A percentile compares a stretch with the other conserved stretches of the same genome.
phyloP scores from a whole-genome alignment of 1,140 invertebrate species.

The Lucilia cuprina region DNA sequence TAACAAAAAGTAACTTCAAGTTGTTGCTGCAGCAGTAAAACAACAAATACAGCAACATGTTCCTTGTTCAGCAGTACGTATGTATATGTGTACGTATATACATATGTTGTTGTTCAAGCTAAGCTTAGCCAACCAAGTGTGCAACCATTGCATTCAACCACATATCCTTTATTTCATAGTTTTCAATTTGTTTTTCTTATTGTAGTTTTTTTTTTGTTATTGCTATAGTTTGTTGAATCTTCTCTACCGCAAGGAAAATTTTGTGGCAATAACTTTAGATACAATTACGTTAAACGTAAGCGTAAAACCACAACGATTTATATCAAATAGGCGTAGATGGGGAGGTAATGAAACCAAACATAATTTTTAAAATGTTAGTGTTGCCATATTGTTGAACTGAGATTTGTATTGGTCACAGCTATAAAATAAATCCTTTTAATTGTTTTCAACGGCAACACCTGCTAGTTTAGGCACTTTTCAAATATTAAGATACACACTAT shows the following conservation, averaged over 20 bases:
- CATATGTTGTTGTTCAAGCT: background rate
- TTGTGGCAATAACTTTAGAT: constrained; percentile 2
- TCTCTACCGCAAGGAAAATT: background rate
- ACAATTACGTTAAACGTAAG: constrained; percentile 6
- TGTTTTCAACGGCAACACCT: too few species aligned
- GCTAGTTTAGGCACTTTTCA: too few species aligned
- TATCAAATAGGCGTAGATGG: background rate
- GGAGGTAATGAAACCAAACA: background rate
- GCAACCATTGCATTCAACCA: background rate
- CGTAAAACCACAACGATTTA: constrained; percentile 7
- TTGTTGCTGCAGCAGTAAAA: background rate
- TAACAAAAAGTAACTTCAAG: background rate
- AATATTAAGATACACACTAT: too few species aligned
- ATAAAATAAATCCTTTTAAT: too few species aligned
- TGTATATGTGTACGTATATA: too few species aligned
- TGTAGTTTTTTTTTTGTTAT: background rate
- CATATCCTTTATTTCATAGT: constrained; percentile 15
- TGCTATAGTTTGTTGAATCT: background rate
- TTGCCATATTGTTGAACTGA: background rate
- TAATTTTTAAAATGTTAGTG: too few species aligned
- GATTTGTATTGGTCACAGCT: too few species aligned
- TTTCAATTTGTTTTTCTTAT: background rate
- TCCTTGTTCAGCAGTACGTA: too few species aligned
- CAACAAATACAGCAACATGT: too few species aligned
- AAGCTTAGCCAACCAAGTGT: background rate